A percentile compares a stretch with the other conserved stretches of the same genome.
Evolutionary conservation across 2,888 invertebrate genomes (phyloP).

Genomic region (Lasioglossum lativentre): DNA sequence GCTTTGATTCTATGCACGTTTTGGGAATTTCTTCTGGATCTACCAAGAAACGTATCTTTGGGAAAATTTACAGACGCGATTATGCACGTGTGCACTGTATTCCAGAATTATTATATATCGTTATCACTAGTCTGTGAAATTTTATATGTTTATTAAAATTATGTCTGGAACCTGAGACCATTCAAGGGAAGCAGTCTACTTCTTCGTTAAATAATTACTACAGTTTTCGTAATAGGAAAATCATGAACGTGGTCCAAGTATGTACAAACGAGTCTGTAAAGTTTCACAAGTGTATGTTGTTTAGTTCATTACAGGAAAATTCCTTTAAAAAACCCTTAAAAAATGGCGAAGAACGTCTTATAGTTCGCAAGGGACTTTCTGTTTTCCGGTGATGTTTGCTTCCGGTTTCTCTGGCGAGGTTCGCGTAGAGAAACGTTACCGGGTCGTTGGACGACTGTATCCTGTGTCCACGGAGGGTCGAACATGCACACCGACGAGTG

Average conservation of each 20-base stretch:
- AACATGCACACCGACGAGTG: conserved; percentile 36
- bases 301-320: neutral
- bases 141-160: neutral
- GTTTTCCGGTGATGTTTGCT: neutral
- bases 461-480: conserved; percentile 27
- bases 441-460: conserved; percentile 14
- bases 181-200: neutral
- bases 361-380: neutral
- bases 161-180: neutral
- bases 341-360: neutral
- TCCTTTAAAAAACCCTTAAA: neutral
- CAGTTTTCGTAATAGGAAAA: neutral
- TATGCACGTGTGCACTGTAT: neutral
- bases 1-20: neutral
- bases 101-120: neutral
- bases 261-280: neutral
- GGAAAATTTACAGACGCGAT: neutral
- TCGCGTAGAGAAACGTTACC: conserved; percentile 4
- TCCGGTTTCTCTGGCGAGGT: conserved; percentile 12
- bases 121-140: neutral
- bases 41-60: neutral
- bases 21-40: neutral
- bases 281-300: neutral
- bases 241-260: neutral
- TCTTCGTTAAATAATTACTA: neutral